Conservation (phyloP, 2,797 vertebrate genomes). For the Hyperoplus lanceolatus region DNA sequence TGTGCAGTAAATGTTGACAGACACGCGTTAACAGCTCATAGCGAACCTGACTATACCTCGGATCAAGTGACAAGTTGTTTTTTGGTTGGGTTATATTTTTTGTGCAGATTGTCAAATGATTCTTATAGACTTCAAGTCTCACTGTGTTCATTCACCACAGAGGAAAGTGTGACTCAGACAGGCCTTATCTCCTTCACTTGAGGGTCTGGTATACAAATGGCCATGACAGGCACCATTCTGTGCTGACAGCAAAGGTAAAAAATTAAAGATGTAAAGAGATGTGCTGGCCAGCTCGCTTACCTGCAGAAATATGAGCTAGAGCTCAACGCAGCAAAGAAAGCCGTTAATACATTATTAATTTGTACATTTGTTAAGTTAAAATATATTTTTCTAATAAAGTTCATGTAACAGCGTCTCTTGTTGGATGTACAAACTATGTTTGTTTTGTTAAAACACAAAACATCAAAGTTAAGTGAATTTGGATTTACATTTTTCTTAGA, state of each 20-base stretch:
- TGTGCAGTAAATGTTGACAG: conserved; percentile 24
- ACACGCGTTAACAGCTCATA: conserved; percentile 18
- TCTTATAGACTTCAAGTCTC: conserved; percentile 14
- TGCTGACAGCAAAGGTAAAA: conserved; percentile 35
- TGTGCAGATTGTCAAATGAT: conserved; percentile 16
- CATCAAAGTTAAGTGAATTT: no score
- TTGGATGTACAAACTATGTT: no score
- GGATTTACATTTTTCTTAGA: no score
- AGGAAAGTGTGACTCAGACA: conserved; percentile 57
- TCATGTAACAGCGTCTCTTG: no score
- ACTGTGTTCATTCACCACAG: conserved; percentile 17
- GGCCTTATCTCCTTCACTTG: conserved; percentile 21
- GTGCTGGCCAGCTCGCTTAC: conserved; percentile 11
- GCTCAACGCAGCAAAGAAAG: not conserved
- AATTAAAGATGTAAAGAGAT: conserved; percentile 25
- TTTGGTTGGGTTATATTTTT: not conserved
- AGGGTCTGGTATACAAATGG: conserved; percentile 29
- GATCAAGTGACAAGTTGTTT: conserved; percentile 13
- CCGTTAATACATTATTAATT: not conserved
- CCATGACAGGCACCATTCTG: conserved; percentile 26
- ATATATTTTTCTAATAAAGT: no score
- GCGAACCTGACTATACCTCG: conserved; percentile 3
- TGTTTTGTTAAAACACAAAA: no score
- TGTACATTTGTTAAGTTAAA: no score
- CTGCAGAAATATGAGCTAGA: conserved; percentile 3